These are phyloP conservation scores for Hephaestus fuliginosus DNA, from an alignment of 2,797 vertebrate genomes.

Conservation along the genomic window DNA sequence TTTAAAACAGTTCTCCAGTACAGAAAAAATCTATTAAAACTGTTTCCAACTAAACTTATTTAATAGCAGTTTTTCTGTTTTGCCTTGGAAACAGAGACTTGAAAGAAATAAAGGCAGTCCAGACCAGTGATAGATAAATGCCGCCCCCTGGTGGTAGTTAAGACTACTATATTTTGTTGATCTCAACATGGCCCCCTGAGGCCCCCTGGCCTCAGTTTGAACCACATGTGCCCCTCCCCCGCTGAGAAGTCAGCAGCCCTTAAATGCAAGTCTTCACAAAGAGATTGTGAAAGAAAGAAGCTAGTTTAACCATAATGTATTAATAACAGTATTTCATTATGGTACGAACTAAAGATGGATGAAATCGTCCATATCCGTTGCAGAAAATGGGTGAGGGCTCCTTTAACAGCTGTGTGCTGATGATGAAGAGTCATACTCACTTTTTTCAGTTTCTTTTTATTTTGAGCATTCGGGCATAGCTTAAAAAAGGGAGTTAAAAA, in stretches of 20 bases:
- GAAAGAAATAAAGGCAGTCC: neutral
- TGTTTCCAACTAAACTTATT: neutral
- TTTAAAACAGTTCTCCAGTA: too few species aligned
- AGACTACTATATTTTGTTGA: slow-evolving; percentile 7
- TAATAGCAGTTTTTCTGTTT: neutral
- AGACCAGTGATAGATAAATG: slow-evolving; percentile 13
- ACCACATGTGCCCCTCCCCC: neutral
- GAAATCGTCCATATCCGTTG: too few species aligned
- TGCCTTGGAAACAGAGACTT: neutral
- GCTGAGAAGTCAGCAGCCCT: neutral
- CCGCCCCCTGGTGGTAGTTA: slow-evolving; percentile 49
- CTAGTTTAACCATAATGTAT: neutral
- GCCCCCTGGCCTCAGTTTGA: neutral
- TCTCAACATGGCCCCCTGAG: too few species aligned
- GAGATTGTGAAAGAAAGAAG: neutral
- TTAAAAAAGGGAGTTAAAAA: neutral
- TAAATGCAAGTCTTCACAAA: neutral
- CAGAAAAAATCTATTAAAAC: neutral
- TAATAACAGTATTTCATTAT: too few species aligned
- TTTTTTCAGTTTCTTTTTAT: neutral
- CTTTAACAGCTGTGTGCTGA: neutral
- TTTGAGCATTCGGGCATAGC: neutral
- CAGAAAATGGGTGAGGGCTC: too few species aligned
- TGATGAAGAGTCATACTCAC: neutral
- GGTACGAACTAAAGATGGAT: too few species aligned